These are phyloP conservation scores for Sesamia nonagrioides DNA, from an alignment of 1,140 invertebrate species.

Conservation along the genomic window DNA sequence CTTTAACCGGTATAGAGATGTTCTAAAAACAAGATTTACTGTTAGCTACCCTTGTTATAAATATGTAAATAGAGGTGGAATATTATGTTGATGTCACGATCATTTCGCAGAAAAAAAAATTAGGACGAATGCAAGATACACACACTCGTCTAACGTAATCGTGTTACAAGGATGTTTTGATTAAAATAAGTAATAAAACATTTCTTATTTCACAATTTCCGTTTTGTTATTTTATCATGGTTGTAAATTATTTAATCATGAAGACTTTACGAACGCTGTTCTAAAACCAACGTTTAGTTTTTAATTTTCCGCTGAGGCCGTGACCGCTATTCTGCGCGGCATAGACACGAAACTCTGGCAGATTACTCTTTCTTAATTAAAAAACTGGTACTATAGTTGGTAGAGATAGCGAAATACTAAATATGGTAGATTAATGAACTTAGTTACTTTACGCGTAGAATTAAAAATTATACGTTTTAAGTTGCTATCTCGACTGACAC, in stretches of 20 bases:
- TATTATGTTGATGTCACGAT: slow-evolving; percentile 35
- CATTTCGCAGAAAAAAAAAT: slow-evolving; percentile 46
- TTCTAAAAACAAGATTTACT: slow-evolving; percentile 45
- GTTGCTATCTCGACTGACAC: background rate
- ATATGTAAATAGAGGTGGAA: slow-evolving; percentile 39
- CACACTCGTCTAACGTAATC: slow-evolving; percentile 37
- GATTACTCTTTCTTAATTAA: slow-evolving; percentile 59
- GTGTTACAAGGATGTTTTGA: slow-evolving; percentile 25
- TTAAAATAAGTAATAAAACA: slow-evolving; percentile 23
- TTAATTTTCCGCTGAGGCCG: slow-evolving; percentile 10
- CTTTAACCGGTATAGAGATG: slow-evolving; percentile 5
- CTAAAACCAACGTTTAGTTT: slow-evolving; percentile 41
- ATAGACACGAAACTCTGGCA: slow-evolving; percentile 47
- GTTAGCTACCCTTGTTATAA: slow-evolving; percentile 50
- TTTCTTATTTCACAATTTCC: slow-evolving; percentile 8
- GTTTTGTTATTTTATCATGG: slow-evolving; percentile 15
- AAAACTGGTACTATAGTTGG: slow-evolving; percentile 52
- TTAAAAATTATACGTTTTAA: slow-evolving; percentile 5
- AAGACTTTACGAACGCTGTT: background rate
- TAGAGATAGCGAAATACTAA: slow-evolving; percentile 49
- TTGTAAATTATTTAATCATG: slow-evolving; percentile 41
- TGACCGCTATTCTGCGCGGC: slow-evolving; percentile 41
- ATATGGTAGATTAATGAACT: slow-evolving; percentile 55
- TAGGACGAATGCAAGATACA: slow-evolving; percentile 34
- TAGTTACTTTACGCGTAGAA: background rate